Evolutionary conservation across 2,797 vertebrate genomes (phyloP), one percentile per base, ranked within the genome.

Genomic region (Phaenicophaeus curvirostris): DNA sequence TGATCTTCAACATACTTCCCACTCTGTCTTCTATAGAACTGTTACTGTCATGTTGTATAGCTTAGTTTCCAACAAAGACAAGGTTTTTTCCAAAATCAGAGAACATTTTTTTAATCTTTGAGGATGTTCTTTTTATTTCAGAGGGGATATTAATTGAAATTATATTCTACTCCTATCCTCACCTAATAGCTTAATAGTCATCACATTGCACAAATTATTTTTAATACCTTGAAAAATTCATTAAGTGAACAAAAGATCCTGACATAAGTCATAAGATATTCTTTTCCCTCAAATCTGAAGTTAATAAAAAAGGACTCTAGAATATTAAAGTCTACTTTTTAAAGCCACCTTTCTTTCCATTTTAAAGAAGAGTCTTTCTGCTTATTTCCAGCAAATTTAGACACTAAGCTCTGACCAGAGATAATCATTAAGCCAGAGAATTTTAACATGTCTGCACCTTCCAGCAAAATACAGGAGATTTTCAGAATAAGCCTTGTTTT

Each of bases 191-290:
- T 96, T 94, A 96, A 93, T 73, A 94, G 71, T 91, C 94, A 94
- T 90, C 91, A 87, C 41, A 85, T 88, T 93, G 93, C 71, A 89
- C 94, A 96, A 94, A 96, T 96, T 95, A 94, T 94, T 96, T 95
- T 96, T 96, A 95, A 96, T 95, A 84, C 91, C 87, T 95, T 94
- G 93, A 96, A 96, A 96, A 96, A 95, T 95, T 96, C 92, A 96
- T 96, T 95, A 96, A 89, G 44, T 65, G 92, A 96, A 96, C 95
- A 96, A 96, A 96, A 95, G 93, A 96, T 95, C 92, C 86, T 94
- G 90, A 94, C 96, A 95, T 92, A 95, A 94, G 94, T 94, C 57
- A 51, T 61, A 93, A 95, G 95, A 83, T 63, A 39, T 79, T 85
- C 55, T 92, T 83, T 41, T 4, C 54, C n/a, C 54, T 90, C 72